These are phyloP conservation scores for Karalla daura DNA, from an alignment of 2,797 vertebrate genomes.

Conservation along the genomic window DNA sequence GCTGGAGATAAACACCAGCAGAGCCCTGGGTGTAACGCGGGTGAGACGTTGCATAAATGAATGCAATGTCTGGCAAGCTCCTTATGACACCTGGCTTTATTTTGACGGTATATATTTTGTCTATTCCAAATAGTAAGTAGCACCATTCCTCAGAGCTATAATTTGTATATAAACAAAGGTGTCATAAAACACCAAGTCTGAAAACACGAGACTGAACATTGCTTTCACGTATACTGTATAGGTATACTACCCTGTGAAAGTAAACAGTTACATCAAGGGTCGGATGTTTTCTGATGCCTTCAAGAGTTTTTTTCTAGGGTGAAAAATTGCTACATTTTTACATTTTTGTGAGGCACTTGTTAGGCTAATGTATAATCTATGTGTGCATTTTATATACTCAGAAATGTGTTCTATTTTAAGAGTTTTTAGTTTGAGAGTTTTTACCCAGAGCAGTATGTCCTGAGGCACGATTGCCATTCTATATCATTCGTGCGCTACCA, in stretches of 20 bases:
- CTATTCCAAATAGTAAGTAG: neutral
- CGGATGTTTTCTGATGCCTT: neutral
- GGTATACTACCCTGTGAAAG: neutral
- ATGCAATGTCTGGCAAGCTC: too few species aligned
- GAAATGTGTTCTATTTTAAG: neutral
- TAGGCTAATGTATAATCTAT: neutral
- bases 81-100: too few species aligned
- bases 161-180: constrained; percentile 4
- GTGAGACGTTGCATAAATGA: too few species aligned
- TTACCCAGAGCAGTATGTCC: neutral
- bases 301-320: neutral
- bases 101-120: too few species aligned
- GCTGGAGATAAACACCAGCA: too few species aligned
- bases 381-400: neutral
- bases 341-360: neutral
- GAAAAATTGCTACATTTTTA: neutral
- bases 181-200: neutral
- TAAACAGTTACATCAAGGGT: neutral
- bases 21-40: too few species aligned
- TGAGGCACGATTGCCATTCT: neutral
- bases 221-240: neutral
- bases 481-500: constrained; percentile 24
- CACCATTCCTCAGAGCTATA: constrained; percentile 5
- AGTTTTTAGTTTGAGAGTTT: neutral
- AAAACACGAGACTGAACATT: neutral